Conservation (phyloP, 2,797 vertebrate genomes). For the Pseudochirops cupreus region DNA sequence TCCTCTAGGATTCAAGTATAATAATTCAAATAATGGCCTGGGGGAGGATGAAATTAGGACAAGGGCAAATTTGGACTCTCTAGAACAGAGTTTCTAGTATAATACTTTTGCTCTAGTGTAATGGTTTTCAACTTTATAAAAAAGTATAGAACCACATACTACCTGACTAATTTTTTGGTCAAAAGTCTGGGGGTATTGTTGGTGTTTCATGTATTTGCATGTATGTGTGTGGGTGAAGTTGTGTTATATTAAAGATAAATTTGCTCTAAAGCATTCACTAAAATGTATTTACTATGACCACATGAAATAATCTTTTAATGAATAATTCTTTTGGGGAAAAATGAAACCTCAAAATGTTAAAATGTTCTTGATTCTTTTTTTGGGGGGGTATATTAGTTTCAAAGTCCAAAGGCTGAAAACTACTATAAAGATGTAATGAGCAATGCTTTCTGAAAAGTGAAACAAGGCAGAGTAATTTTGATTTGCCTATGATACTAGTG, state of each 20-base stretch:
- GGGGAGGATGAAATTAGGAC: slow-evolving; percentile 5
- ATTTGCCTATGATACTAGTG: background rate
- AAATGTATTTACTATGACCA: background rate
- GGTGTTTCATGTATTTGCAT: background rate
- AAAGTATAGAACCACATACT: background rate
- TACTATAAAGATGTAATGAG: background rate
- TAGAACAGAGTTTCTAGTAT: background rate
- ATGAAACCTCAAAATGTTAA: slow-evolving; percentile 6
- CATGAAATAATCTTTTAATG: slow-evolving; percentile 43
- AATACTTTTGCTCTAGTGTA: background rate
- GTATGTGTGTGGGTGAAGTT: background rate
- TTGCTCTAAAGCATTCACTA: background rate
- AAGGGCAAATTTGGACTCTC: background rate
- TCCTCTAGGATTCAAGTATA: slow-evolving; percentile 12
- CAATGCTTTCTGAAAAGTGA: background rate
- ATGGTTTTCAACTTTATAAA: slow-evolving; percentile 14
- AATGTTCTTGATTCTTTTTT: background rate
- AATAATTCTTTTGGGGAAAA: slow-evolving; percentile 4
- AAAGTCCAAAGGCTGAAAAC: background rate
- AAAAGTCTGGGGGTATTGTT: slow-evolving; percentile 11
- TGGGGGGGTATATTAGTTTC: background rate
- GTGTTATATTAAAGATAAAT: background rate
- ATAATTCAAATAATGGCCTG: background rate
- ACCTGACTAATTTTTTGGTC: slow-evolving; percentile 7
- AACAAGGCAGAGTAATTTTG: background rate